These are phyloP conservation scores for Acanthisitta chloris DNA, from an alignment of 2,113 vertebrate species.

Conservation along the genomic window DNA sequence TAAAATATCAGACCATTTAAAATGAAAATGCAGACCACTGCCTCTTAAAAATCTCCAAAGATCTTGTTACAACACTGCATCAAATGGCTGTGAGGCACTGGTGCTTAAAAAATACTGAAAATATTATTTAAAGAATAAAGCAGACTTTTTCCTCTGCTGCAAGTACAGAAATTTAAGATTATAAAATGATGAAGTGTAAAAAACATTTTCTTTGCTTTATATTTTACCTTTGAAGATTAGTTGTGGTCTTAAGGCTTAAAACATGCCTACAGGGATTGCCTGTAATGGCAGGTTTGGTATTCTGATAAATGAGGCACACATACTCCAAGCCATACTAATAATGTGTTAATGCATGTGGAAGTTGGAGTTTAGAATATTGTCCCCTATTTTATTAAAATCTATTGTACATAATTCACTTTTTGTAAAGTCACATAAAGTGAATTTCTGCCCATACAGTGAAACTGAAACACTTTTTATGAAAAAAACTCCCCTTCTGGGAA, in stretches of 20 bases:
- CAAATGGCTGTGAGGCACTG: neutral
- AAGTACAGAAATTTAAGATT: neutral
- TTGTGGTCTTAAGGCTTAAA: neutral
- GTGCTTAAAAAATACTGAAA: neutral
- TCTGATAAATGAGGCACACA: neutral
- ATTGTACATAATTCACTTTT: neutral
- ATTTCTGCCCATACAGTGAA: neutral
- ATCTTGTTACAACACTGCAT: neutral
- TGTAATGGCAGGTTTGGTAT: neutral
- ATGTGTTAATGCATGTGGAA: neutral
- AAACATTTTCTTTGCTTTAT: neutral
- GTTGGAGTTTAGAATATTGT: neutral
- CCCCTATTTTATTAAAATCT: neutral
- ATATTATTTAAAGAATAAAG: neutral
- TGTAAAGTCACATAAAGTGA: neutral
- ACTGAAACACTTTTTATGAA: neutral
- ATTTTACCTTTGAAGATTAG: neutral
- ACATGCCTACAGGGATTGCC: neutral
- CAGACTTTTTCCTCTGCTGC: neutral
- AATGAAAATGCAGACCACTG: neutral
- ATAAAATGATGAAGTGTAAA: neutral
- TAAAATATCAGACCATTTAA: neutral
- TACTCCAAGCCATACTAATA: neutral
- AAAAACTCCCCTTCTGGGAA: neutral
- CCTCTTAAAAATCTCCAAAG: slow-evolving; percentile 36